Percentiles rank a stretch among this genome's conserved stretches.
These are phyloP conservation scores for Microplitis demolitor DNA, from an alignment of 1,140 invertebrate genomes.

Conservation along the genomic window DNA sequence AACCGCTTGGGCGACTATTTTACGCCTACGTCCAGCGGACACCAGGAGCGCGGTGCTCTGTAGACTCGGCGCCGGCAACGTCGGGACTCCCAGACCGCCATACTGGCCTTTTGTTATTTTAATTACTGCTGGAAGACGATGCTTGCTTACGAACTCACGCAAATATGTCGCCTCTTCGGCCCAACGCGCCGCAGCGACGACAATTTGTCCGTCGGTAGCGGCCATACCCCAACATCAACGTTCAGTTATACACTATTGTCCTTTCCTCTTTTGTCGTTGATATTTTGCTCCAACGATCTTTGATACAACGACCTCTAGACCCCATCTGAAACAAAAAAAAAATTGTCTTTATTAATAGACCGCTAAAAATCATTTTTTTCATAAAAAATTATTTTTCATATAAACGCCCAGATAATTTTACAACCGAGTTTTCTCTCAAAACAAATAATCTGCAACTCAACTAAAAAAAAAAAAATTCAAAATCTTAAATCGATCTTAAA, in stretches of 20 bases:
- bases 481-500: no score
- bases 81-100: constrained; percentile 83
- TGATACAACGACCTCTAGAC: constrained; percentile 31
- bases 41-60: constrained; percentile 84
- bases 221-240: constrained; percentile 64
- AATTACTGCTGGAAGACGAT: constrained; percentile 80
- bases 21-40: constrained; percentile 80
- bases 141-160: constrained; percentile 79
- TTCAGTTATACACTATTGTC: constrained; percentile 3
- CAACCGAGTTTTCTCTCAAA: no score
- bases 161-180: constrained; percentile 78
- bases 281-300: constrained; percentile 7
- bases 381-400: no score
- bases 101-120: constrained; percentile 93
- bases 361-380: no score
- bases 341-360: no score
- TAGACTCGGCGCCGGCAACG: constrained; percentile 79
- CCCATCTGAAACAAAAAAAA: constrained; percentile 43
- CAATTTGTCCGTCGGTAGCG: constrained; percentile 83
- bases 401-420: no score
- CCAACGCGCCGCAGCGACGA: constrained; percentile 84
- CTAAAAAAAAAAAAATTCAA: no score
- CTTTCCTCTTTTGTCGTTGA: neutral
- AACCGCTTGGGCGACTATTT: constrained; percentile 87
- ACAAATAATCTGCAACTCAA: no score